Percentiles rank a stretch among this genome's conserved stretches.
These are phyloP conservation scores for Perca schrenkii DNA, from an alignment of 2,113 vertebrate species.

Conservation along the genomic window DNA sequence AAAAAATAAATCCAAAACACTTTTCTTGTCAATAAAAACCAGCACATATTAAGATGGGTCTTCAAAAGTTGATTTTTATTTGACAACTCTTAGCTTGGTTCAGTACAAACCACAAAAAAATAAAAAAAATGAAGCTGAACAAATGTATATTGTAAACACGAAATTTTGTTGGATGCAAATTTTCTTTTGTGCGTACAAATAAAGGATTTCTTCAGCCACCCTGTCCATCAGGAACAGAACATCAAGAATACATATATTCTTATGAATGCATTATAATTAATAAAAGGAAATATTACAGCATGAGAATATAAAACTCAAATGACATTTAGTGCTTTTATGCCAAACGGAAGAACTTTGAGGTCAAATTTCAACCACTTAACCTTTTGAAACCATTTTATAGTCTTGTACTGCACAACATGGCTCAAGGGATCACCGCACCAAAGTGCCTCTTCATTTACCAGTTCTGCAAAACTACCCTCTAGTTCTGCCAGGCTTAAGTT, in stretches of 20 bases:
- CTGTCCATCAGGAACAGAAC: neutral
- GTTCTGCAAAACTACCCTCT: neutral
- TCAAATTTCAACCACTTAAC: conserved; percentile 4
- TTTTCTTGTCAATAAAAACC: conserved; percentile 51
- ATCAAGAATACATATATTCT: conserved; percentile 21
- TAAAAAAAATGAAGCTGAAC: neutral
- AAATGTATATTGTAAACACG: neutral
- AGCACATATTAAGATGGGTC: conserved; percentile 36
- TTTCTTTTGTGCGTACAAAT: conserved; percentile 6
- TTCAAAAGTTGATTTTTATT: conserved; percentile 71
- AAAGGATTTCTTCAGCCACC: conserved; percentile 15
- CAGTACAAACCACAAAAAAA: conserved; percentile 5
- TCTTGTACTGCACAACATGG: neutral
- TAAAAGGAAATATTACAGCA: conserved; percentile 11
- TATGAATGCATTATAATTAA: neutral
- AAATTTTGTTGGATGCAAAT: conserved; percentile 12
- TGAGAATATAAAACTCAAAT: conserved; percentile 8
- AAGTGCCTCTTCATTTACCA: neutral
- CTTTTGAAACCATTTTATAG: neutral
- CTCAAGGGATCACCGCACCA: neutral
- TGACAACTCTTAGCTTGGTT: conserved; percentile 44
- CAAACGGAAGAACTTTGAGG: conserved; percentile 40
- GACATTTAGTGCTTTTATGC: neutral
- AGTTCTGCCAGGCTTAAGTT: conserved; percentile 70
- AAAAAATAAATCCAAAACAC: conserved; percentile 27